A percentile compares a stretch with the other conserved stretches of the same genome.
phyloP scores from a whole-genome alignment of 2,797 vertebrate species.

The Arrhamphus sclerolepis region DNA sequence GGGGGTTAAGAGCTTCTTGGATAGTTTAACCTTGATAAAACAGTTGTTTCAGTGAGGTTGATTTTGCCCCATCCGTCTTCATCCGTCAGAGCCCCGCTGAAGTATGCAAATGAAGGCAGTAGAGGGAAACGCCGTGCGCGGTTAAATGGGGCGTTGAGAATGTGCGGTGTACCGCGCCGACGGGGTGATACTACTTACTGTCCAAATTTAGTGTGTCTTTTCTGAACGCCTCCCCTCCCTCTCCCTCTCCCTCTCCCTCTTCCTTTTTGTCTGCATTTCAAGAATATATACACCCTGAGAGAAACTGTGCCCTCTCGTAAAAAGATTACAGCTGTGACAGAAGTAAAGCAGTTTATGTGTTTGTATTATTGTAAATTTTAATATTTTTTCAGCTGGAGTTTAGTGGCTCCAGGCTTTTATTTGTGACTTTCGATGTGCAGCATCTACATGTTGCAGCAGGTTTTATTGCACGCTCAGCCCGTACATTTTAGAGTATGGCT shows the following conservation, averaged over 20 bases:
- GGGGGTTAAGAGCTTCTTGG: slow-evolving; percentile 85
- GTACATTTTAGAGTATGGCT: slow-evolving; percentile 72
- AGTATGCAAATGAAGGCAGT: slow-evolving; percentile 92
- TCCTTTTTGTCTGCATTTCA: slow-evolving; percentile 69
- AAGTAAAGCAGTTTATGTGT: slow-evolving; percentile 61
- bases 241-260: slow-evolving; percentile 22
- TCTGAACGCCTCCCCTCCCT: slow-evolving; percentile 62
- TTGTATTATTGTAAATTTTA: slow-evolving; percentile 61
- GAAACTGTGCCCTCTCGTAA: slow-evolving; percentile 70
- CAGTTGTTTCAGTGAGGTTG: slow-evolving; percentile 94
- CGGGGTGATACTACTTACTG: slow-evolving; percentile 87
- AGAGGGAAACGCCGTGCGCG: slow-evolving; percentile 84
- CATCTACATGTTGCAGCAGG: slow-evolving; percentile 53
- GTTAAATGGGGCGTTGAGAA: slow-evolving; percentile 93
- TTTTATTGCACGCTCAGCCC: slow-evolving; percentile 64
- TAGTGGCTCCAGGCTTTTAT: slow-evolving; percentile 52
- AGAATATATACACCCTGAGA: slow-evolving; percentile 67
- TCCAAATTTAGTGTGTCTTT: slow-evolving; percentile 86
- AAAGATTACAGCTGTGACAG: slow-evolving; percentile 73
- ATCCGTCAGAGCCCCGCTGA: slow-evolving; percentile 90
- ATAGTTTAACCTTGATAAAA: slow-evolving; percentile 98
- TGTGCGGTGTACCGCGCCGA: slow-evolving; percentile 83
- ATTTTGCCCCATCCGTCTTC: slow-evolving; percentile 94
- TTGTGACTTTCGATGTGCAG: slow-evolving; percentile 34
- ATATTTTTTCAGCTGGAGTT: slow-evolving; percentile 55